Percentiles rank a stretch among this genome's conserved stretches.
Evolutionary conservation across 2,113 vertebrate species (phyloP).

Genomic region (Philantomba maxwellii): DNA sequence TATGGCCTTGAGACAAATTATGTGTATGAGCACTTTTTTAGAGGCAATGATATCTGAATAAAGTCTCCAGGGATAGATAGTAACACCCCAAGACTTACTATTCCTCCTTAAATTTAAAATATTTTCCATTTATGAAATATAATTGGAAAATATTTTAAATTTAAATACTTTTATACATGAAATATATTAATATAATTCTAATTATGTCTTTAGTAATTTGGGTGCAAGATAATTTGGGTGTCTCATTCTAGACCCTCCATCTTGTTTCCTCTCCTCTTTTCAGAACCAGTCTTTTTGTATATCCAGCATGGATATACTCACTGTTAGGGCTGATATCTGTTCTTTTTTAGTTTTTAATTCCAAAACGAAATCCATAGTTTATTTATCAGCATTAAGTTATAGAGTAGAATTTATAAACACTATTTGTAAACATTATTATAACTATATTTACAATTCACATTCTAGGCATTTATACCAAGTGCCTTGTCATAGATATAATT

Average conservation of each 20-base stretch:
- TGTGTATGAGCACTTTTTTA: not conserved
- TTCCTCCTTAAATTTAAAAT: not conserved
- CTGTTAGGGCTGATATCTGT: too few species aligned
- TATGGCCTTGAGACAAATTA: not conserved
- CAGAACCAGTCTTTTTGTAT: not conserved
- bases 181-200: not conserved
- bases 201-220: not conserved
- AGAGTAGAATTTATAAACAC: not conserved
- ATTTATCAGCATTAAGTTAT: not conserved
- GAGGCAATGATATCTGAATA: not conserved
- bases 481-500: not conserved
- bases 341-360: not conserved
- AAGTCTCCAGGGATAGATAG: not conserved
- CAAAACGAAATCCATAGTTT: not conserved
- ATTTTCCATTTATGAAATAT: not conserved
- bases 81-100: not conserved
- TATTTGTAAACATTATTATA: not conserved
- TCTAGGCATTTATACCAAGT: not conserved
- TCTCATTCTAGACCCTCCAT: not conserved
- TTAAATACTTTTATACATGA: not conserved
- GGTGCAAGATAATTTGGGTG: not conserved
- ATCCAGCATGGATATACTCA: too few species aligned
- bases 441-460: not conserved
- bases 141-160: not conserved
- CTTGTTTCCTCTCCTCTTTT: not conserved